A percentile compares a stretch with the other conserved stretches of the same genome.
phyloP scores from a whole-genome alignment of 2,888 invertebrate species.

The Ernsta delagoae region DNA sequence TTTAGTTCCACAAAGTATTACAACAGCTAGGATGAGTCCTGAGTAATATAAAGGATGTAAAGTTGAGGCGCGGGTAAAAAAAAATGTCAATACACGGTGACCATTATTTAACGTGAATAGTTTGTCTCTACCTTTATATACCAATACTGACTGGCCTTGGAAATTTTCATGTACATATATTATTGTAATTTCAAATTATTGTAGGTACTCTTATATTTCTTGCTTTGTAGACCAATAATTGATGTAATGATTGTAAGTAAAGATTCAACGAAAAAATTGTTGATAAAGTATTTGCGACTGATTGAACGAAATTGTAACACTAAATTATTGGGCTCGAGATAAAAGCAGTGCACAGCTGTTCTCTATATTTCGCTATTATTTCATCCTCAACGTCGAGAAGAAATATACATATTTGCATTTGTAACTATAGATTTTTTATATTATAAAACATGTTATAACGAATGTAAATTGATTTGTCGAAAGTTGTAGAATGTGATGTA shows the following conservation, averaged over 20 bases:
- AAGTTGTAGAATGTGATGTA: constrained; percentile 1
- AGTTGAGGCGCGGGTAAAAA: too few species aligned
- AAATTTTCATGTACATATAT: neutral
- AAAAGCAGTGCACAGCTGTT: neutral
- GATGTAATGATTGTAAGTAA: neutral
- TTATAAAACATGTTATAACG: neutral
- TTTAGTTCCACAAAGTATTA: too few species aligned
- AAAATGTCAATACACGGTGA: too few species aligned
- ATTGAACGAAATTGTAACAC: neutral
- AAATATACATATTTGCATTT: neutral
- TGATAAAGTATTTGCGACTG: constrained; percentile 4
- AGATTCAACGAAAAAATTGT: neutral
- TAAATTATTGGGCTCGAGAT: neutral
- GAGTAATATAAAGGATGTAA: too few species aligned
- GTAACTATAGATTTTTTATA: neutral
- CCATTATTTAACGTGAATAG: neutral
- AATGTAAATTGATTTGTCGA: neutral
- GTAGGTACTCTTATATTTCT: neutral
- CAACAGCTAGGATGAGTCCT: too few species aligned
- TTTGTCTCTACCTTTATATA: neutral
- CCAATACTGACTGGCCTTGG: neutral
- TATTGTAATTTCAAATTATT: too few species aligned
- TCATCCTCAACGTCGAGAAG: neutral
- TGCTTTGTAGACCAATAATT: neutral
- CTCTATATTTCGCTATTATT: neutral